These are phyloP conservation scores for Ophion ellenae DNA, from an alignment of 2,888 invertebrate species.

Conservation along the genomic window DNA sequence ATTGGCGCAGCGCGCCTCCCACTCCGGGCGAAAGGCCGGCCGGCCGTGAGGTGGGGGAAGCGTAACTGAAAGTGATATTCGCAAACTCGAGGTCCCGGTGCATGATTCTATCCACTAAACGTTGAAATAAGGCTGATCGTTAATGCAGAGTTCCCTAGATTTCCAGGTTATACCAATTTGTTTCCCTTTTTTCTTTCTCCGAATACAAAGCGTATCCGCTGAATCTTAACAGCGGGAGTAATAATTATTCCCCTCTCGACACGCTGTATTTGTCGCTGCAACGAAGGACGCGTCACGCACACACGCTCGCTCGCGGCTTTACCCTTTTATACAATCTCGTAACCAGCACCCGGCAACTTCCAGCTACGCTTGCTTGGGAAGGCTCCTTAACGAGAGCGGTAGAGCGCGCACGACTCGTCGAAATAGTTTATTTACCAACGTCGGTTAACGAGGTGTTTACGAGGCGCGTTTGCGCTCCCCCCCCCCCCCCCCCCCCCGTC, in stretches of 20 bases:
- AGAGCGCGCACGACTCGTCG: constrained; percentile 14
- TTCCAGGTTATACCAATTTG: too few species aligned
- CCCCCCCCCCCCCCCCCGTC: constrained; percentile 45
- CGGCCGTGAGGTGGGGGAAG: too few species aligned
- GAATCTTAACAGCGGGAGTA: not conserved
- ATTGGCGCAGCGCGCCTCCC: too few species aligned
- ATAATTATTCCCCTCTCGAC: too few species aligned
- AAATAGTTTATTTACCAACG: constrained; percentile 59
- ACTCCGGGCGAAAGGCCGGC: too few species aligned
- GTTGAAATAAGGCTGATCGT: not conserved
- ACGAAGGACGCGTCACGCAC: constrained; percentile 11
- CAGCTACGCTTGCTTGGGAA: constrained; percentile 3
- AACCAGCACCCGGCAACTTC: constrained; percentile 21
- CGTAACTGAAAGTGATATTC: too few species aligned
- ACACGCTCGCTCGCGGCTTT: not conserved
- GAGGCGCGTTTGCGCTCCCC: constrained; percentile 57
- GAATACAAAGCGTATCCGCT: not conserved
- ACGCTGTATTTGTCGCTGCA: not conserved
- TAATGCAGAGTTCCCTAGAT: not conserved
- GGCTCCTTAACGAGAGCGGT: constrained; percentile 49
- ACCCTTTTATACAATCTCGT: constrained; percentile 16
- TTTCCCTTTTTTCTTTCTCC: not conserved
- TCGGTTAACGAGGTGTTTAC: constrained; percentile 63
- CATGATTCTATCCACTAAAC: too few species aligned
- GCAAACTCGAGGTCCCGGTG: too few species aligned